A percentile compares a stretch with the other conserved stretches of the same genome.
Evolutionary conservation across 2,797 vertebrate species (phyloP).

Genomic region (Tenualosa thibaudeaui): DNA sequence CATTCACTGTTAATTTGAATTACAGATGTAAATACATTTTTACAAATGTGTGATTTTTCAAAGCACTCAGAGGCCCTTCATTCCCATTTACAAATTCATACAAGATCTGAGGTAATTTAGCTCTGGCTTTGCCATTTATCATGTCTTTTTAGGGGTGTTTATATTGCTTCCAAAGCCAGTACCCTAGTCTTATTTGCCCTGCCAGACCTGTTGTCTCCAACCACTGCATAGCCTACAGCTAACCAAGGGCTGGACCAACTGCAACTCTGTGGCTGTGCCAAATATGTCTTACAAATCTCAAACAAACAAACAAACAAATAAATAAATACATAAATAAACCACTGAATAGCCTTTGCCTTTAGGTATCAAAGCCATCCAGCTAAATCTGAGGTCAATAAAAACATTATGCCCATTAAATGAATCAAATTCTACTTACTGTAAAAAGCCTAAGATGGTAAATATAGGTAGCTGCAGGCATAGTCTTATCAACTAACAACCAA

Average conservation of each 20-base stretch:
- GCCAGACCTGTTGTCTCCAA: background rate
- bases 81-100: conserved; percentile 63
- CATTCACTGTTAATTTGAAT: conserved; percentile 65
- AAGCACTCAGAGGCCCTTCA: conserved; percentile 57
- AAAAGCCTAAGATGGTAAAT: background rate
- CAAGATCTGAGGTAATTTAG: conserved; percentile 54
- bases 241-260: background rate
- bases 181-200: background rate
- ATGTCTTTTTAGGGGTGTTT: background rate
- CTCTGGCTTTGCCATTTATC: conserved; percentile 36
- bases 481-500: background rate
- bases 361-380: background rate
- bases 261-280: background rate
- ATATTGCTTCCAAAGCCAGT: conserved; percentile 11
- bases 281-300: background rate
- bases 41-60: conserved; percentile 62
- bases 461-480: background rate
- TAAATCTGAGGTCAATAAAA: background rate
- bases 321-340: too few relatives aligned
- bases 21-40: conserved; percentile 59
- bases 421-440: background rate
- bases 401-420: background rate
- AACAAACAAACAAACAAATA: too few relatives aligned
- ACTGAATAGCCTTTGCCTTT: background rate
- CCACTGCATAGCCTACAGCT: background rate